Conservation (phyloP, 2,888 invertebrate genomes). For the Phlogophora meticulosa region DNA sequence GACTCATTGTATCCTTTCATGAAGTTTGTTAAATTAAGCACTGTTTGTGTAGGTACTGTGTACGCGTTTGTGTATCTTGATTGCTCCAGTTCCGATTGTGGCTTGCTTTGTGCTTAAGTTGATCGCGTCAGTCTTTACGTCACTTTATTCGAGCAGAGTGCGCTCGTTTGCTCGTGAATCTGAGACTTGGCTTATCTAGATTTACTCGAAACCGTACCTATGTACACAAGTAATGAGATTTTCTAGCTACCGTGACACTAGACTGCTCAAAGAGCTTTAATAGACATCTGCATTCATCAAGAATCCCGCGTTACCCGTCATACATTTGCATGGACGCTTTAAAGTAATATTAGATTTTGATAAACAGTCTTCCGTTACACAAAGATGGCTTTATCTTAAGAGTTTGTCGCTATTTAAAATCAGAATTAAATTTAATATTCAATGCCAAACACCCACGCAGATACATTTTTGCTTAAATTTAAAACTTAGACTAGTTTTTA, state of each 20-base stretch:
- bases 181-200: constrained; percentile 74
- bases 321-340: constrained; percentile 44
- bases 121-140: constrained; percentile 69
- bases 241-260: constrained; percentile 65
- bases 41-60: constrained; percentile 64
- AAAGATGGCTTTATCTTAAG: constrained; percentile 6
- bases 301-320: constrained; percentile 42
- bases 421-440: constrained; percentile 24
- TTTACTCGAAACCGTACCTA: constrained; percentile 68
- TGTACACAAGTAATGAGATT: constrained; percentile 74
- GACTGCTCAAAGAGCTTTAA: constrained; percentile 61
- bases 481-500: constrained; percentile 46
- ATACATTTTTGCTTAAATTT: constrained; percentile 31
- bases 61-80: constrained; percentile 69
- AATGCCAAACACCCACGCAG: constrained; percentile 43
- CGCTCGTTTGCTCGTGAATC: constrained; percentile 71
- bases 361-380: not conserved
- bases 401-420: constrained; percentile 3
- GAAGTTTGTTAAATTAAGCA: constrained; percentile 66
- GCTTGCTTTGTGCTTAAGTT: constrained; percentile 74
- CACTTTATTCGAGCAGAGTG: constrained; percentile 70
- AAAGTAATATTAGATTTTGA: constrained; percentile 27
- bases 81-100: constrained; percentile 71
- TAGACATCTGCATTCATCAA: constrained; percentile 64
- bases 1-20: constrained; percentile 64